Base-by-base conservation (phyloP, 53 echinoderm and acorn worm genomes). In the Mesocentrotus franciscanus region DNA sequence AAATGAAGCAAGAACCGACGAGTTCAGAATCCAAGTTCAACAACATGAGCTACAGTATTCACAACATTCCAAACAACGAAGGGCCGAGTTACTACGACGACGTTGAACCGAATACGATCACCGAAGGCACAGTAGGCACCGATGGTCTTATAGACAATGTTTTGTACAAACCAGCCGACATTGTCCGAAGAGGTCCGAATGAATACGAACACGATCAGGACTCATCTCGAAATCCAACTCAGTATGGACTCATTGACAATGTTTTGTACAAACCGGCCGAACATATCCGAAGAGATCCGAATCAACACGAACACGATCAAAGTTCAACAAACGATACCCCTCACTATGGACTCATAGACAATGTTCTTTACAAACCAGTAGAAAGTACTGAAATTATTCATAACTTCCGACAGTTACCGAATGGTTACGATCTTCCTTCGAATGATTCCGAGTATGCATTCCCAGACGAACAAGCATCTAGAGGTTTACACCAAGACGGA, bases 161-260 rank as follows among this genome's bases (percentile, higher is more conserved):
- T 58, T 90, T 90, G 15, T 90, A 90, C 60, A 59, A 61, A 90
- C 60, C 90, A 22, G 58, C 90, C 90, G 90, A 59, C 33, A 9
- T 59, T 61, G 29, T 90, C 60, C 90, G 59, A 90, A 16, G 15
- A 30, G 32, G 59, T 57, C 26, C 90, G 60, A 57, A 90, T 90
- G 14, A 90, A 27, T 90, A 90, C 90, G 90, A 90, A 59, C 29
- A 60, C 60, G 90, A 58, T 17, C 22, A 26, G 24, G 29, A 29
- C 30, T 20, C 81, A 20, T 36, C 36, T 36, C 15, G 7, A 15
- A 17, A 81, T 17, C 36, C 39, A 36, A 36, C 81, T 42, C 81
- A 42, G 4, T 18, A 42, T 20, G 81, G 42, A 42, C 81, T 81
- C 81, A 33, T 81, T 7, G 81, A 81, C 42, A 81, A 81, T 20